Conservation (phyloP, 2,113 vertebrate genomes). For the Gymnarchus niloticus region DNA sequence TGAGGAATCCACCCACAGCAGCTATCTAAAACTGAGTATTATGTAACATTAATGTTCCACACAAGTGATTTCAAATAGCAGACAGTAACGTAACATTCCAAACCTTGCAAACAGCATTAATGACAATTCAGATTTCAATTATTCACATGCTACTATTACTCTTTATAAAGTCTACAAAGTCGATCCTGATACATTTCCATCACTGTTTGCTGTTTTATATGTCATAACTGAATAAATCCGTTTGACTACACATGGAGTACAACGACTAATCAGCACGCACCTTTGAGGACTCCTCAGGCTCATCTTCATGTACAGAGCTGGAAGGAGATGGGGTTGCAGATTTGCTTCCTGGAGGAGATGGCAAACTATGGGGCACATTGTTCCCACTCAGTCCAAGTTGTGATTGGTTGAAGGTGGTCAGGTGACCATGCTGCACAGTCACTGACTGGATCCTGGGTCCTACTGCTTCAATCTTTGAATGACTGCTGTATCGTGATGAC, state of each 20-base stretch:
- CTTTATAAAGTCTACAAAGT: neutral
- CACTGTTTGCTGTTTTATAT: neutral
- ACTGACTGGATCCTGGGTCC: slow-evolving; percentile 79
- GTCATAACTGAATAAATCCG: neutral
- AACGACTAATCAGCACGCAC: slow-evolving; percentile 51
- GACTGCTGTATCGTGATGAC: slow-evolving; percentile 76
- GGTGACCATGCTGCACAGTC: slow-evolving; percentile 77
- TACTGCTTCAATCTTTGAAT: slow-evolving; percentile 82
- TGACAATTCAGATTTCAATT: neutral
- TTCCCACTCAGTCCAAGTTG: slow-evolving; percentile 80
- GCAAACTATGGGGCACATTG: slow-evolving; percentile 79
- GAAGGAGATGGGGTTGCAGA: slow-evolving; percentile 94
- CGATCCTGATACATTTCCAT: neutral
- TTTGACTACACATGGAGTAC: neutral
- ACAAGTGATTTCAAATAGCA: neutral
- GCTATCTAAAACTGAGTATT: too few relatives aligned
- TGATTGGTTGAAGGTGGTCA: slow-evolving; percentile 94
- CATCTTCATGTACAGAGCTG: slow-evolving; percentile 94
- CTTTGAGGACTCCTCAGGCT: slow-evolving; percentile 85
- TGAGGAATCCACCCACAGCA: too few relatives aligned
- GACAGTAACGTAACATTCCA: neutral
- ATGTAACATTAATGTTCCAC: too few relatives aligned
- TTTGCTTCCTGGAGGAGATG: slow-evolving; percentile 95
- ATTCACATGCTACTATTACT: neutral
- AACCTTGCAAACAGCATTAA: neutral